phyloP scores from a whole-genome alignment of 2,113 vertebrate genomes.

The Hymenochirus boettgeri region DNA sequence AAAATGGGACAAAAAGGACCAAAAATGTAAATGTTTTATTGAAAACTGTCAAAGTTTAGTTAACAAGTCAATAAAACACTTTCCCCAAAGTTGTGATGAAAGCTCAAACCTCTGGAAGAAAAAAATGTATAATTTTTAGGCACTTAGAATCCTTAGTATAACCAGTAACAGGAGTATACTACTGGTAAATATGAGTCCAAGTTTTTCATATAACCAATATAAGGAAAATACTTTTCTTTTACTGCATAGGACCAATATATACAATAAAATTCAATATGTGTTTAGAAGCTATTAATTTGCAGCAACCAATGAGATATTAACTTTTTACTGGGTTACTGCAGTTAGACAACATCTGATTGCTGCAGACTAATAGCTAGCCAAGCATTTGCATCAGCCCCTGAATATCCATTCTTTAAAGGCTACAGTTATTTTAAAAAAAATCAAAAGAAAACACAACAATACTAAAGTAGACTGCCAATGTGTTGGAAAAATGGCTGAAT shows the following conservation, averaged over 20 bases:
- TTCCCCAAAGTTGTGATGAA: slow-evolving; percentile 29
- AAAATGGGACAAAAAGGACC: slow-evolving; percentile 16
- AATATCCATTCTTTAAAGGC: no score
- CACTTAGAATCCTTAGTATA: slow-evolving; percentile 60
- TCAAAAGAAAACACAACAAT: no score
- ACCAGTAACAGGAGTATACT: slow-evolving; percentile 42
- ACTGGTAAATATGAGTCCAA: not conserved
- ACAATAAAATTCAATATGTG: not conserved
- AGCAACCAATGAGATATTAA: no score
- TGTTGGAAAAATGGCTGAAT: no score
- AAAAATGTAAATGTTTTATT: slow-evolving; percentile 63
- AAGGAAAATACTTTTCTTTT: slow-evolving; percentile 48
- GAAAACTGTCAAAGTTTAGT: slow-evolving; percentile 51
- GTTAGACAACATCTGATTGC: no score
- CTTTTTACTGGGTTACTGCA: no score
- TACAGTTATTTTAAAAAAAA: no score
- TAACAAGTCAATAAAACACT: slow-evolving; percentile 46
- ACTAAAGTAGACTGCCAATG: no score
- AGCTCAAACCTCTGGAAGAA: slow-evolving; percentile 45
- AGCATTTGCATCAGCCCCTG: no score
- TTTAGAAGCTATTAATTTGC: no score
- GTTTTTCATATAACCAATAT: no score
- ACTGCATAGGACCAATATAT: slow-evolving; percentile 44
- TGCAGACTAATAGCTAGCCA: no score
- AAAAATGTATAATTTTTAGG: slow-evolving; percentile 57